These are phyloP conservation scores for Leistus spinibarbis DNA, from an alignment of 2,888 invertebrate species.

Conservation along the genomic window DNA sequence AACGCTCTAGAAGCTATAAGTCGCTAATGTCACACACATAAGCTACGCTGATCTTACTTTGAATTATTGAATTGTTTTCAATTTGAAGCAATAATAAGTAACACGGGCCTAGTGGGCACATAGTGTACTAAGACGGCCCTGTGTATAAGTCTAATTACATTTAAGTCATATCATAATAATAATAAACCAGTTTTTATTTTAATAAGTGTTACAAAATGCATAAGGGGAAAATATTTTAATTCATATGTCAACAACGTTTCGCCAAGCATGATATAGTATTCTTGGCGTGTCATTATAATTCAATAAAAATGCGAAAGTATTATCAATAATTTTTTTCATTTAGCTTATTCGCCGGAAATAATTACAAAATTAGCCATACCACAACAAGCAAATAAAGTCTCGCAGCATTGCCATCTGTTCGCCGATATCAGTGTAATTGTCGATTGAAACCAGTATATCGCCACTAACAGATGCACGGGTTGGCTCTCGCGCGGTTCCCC, in stretches of 20 bases:
- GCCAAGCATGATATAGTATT: background rate
- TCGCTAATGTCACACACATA: too few relatives aligned
- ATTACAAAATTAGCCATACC: slow-evolving; percentile 24
- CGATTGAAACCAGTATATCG: slow-evolving; percentile 11
- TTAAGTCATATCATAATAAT: too few relatives aligned
- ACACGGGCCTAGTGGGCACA: too few relatives aligned
- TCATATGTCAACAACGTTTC: background rate
- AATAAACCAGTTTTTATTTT: background rate
- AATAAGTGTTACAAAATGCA: background rate
- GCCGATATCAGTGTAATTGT: slow-evolving; percentile 1
- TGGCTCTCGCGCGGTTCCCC: background rate
- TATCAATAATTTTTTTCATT: slow-evolving; percentile 27
- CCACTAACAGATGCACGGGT: background rate
- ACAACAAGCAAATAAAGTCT: background rate
- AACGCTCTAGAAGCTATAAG: too few relatives aligned
- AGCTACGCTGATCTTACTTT: too few relatives aligned
- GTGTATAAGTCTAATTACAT: too few relatives aligned
- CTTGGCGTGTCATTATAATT: slow-evolving; percentile 18
- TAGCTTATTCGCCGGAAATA: slow-evolving; percentile 23
- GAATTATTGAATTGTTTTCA: too few relatives aligned
- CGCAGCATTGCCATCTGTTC: background rate
- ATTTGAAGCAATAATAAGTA: too few relatives aligned
- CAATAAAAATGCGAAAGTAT: slow-evolving; percentile 22
- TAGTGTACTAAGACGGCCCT: too few relatives aligned
- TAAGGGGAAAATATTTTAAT: background rate